Conservation (phyloP, 2,113 vertebrate genomes). For the Redunca redunca region DNA sequence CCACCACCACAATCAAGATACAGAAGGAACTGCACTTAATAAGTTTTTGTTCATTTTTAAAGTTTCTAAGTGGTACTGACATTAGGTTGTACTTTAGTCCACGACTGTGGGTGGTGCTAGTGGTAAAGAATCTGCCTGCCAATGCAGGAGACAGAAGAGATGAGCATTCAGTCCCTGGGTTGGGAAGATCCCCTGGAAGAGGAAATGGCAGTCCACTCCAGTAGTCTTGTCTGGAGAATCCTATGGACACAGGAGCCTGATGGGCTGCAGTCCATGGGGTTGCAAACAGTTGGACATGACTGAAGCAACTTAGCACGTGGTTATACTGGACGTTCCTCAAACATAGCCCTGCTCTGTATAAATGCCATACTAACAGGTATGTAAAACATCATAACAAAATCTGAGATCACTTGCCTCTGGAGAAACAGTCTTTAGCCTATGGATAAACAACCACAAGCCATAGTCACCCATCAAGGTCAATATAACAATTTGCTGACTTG, state of each 20-base stretch:
- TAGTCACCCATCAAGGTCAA: not conserved
- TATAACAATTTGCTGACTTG: not conserved
- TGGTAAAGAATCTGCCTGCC: not conserved
- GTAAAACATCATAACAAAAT: not conserved
- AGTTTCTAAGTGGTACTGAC: not conserved
- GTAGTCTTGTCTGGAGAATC: not conserved
- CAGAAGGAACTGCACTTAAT: not conserved
- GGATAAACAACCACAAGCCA: not conserved
- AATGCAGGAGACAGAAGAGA: not conserved
- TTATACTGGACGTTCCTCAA: not conserved
- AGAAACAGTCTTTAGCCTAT: not conserved
- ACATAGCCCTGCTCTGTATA: not conserved
- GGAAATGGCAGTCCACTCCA: not conserved
- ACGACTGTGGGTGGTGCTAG: not conserved
- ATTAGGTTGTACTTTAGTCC: not conserved
- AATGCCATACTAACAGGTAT: not conserved
- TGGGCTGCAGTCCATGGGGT: not conserved
- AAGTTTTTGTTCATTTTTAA: not conserved
- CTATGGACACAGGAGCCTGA: not conserved
- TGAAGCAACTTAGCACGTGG: not conserved
- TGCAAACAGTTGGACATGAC: not conserved
- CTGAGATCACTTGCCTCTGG: not conserved
- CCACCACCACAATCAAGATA: not conserved
- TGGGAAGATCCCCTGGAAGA: not conserved
- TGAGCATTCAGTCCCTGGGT: fast-evolving